A percentile compares a stretch with the other conserved stretches of the same genome.
Evolutionary conservation across 2,113 vertebrate species (phyloP).

Genomic region (Alouatta palliata): DNA sequence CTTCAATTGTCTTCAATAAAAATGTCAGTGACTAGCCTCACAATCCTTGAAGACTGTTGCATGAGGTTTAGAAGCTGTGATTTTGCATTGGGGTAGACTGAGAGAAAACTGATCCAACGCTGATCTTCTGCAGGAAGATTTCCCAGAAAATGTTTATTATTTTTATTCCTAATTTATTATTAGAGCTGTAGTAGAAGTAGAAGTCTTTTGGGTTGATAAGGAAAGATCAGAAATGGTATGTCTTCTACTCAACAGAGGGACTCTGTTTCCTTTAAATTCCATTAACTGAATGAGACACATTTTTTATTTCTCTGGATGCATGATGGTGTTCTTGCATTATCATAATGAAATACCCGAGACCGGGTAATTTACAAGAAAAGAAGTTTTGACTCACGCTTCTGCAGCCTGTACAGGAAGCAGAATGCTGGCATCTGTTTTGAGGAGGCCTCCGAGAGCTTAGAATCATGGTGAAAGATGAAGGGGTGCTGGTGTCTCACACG

Average conservation of each 20-base stretch:
- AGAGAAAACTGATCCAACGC: neutral
- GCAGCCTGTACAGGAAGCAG: too few species aligned
- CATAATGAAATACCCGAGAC: too few species aligned
- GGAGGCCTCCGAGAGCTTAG: too few species aligned
- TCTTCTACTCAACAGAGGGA: neutral
- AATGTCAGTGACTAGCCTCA: neutral
- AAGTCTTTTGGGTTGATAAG: neutral
- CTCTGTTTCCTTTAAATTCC: neutral
- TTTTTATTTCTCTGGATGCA: neutral
- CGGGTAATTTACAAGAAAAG: too few species aligned
- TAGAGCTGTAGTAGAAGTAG: neutral
- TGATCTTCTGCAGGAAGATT: neutral
- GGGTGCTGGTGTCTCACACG: too few species aligned
- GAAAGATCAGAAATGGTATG: neutral
- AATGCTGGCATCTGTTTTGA: too few species aligned
- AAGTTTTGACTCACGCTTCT: too few species aligned
- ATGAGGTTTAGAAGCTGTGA: neutral
- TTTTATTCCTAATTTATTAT: neutral
- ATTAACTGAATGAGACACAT: neutral
- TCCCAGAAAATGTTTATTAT: neutral
- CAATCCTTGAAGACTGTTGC: neutral
- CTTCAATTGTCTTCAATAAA: neutral
- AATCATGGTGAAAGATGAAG: too few species aligned
- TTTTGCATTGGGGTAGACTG: neutral
- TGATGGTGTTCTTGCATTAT: too few species aligned